Conservation (phyloP, 2,797 vertebrate genomes). For the Sylvilagus floridanus region DNA sequence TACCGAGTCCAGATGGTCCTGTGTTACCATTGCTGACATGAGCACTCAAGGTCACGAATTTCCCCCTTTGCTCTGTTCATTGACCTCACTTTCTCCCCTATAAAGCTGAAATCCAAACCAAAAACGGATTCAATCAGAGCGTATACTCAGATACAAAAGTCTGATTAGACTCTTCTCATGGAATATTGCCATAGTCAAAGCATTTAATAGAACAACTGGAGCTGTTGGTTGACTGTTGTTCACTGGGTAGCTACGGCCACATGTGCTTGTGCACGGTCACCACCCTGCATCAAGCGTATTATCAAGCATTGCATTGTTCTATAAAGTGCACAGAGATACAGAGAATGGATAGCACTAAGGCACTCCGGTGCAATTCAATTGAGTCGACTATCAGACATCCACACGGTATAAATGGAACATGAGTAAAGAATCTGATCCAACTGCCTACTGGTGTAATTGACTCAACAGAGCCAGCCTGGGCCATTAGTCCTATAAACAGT, state of each 20-base stretch:
- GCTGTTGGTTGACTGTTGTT: constrained; percentile 84
- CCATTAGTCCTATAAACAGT: constrained; percentile 89
- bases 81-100: neutral
- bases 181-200: constrained; percentile 78
- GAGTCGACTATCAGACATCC: constrained; percentile 88
- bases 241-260: constrained; percentile 82
- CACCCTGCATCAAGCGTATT: constrained; percentile 80
- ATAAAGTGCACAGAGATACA: constrained; percentile 85
- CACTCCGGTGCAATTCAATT: constrained; percentile 87
- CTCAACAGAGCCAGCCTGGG: constrained; percentile 87
- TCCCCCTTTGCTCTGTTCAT: constrained; percentile 5
- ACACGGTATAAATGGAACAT: constrained; percentile 84
- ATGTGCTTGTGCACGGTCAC: constrained; percentile 76
- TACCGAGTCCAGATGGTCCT: constrained; percentile 85
- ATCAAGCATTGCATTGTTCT: constrained; percentile 87
- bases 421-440: constrained; percentile 88
- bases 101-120: neutral
- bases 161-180: constrained; percentile 78
- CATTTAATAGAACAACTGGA: constrained; percentile 76
- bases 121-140: neutral
- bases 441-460: constrained; percentile 89
- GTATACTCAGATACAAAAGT: fast-evolving
- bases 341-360: constrained; percentile 85
- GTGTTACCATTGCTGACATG: constrained; percentile 72
- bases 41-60: constrained; percentile 79